A percentile compares a stretch with the other conserved stretches of the same genome.
These are phyloP conservation scores for Arctocebus calabarensis DNA, from an alignment of 2,797 vertebrate genomes.

Conservation along the genomic window DNA sequence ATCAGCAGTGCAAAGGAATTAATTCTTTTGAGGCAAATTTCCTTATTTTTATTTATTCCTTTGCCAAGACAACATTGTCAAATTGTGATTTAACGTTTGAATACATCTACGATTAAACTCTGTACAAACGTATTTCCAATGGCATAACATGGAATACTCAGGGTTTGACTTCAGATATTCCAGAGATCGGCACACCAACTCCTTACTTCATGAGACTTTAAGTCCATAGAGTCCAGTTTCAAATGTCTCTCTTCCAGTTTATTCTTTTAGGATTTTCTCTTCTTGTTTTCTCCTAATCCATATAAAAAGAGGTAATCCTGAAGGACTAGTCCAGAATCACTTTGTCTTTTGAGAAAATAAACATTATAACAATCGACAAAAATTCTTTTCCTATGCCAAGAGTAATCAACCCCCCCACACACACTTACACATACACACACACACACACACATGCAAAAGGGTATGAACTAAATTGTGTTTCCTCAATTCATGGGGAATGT, in stretches of 20 bases:
- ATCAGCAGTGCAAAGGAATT: background rate
- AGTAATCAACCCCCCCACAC: background rate
- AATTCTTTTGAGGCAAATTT: slow-evolving; percentile 51
- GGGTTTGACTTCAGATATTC: background rate
- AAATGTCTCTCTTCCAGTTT: slow-evolving; percentile 5
- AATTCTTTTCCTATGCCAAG: slow-evolving; percentile 9
- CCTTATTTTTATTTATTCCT: slow-evolving; percentile 56
- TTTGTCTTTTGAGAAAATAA: slow-evolving; percentile 60
- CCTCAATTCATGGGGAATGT: background rate
- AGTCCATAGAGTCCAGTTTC: background rate
- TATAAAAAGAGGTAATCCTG: slow-evolving; percentile 36
- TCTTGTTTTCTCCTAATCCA: slow-evolving; percentile 6
- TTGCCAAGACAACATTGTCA: background rate
- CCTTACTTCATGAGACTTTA: background rate
- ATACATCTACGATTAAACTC: slow-evolving; percentile 34
- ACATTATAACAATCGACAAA: background rate
- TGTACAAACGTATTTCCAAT: background rate
- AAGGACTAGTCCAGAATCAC: slow-evolving; percentile 51
- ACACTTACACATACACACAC: background rate
- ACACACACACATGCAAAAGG: background rate
- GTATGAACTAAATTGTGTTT: background rate
- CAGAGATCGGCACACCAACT: background rate
- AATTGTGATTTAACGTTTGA: slow-evolving; percentile 19
- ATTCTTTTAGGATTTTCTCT: slow-evolving; percentile 24
- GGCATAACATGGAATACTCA: background rate